Base-by-base conservation (phyloP, 1,140 invertebrate species). In the Pogonomyrmex barbatus region DNA sequence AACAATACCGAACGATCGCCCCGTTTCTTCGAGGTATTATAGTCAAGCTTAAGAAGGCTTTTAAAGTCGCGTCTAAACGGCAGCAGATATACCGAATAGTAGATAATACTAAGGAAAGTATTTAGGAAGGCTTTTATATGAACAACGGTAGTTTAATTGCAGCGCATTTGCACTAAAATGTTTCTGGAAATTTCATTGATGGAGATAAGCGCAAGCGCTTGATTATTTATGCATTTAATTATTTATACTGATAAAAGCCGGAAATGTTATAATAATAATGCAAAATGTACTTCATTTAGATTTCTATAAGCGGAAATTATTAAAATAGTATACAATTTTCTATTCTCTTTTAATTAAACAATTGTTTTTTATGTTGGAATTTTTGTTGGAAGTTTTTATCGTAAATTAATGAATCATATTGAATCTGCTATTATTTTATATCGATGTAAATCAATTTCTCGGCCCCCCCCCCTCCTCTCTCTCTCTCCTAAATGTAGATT, bases 171-270 rank as follows among this genome's bases (percentile, higher is more conserved):
- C 68, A 1, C 42, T 83, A 62, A 83, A 83, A 73, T 83, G 45
- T 83, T 83, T 45, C 17, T 60, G 30, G 45, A 60, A 47, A 73
- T 83, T 83, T 83, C n/a, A 83, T 83, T 82, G 52, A 73, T 30
- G 2, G 17, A 24, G 42, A 71, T 17, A 82, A 71, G 17, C 67
- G 39, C 65, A 10, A n/a, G 39, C 4, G 17, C 24, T 36, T 52
- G 67, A 82, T 82, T 82, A 82, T 82, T 33, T 73, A 30, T 14
- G 52, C 47, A 47, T 1, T 71, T 30, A 82, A 71, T 82, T 58
- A 73, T 82, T 82, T 82, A 58, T 82, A 68, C 52, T 54, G 54
- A 58, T 71, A 82, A 73, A 82, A 82, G 67, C 52, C 17, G 36
- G 14, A 54, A 81, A 81, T 17, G 24, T 4, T 56, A 8, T 47